Evolutionary conservation across 2,888 invertebrate species (phyloP).

Genomic region (Apomyelois bistriatella): DNA sequence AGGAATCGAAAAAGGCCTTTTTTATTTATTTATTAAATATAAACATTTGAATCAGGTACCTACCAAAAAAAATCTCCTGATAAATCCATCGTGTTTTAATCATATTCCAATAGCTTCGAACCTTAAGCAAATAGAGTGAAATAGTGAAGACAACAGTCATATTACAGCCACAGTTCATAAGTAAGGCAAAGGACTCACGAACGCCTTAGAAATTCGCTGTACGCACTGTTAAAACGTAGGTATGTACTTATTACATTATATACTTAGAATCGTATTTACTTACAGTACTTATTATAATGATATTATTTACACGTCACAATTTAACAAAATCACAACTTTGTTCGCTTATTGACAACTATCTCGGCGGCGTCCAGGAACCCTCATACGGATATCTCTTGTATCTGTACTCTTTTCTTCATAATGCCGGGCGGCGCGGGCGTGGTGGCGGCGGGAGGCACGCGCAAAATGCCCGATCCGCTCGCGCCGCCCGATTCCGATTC

Average conservation of each 20-base stretch:
- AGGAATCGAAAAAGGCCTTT: too few relatives aligned
- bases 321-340: slow-evolving; percentile 59
- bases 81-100: slow-evolving; percentile 6
- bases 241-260: slow-evolving; percentile 21
- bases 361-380: slow-evolving; percentile 65
- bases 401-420: slow-evolving; percentile 94
- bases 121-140: slow-evolving; percentile 36
- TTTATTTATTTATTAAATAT: too few relatives aligned
- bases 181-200: slow-evolving; percentile 33
- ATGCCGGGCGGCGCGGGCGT: slow-evolving; percentile 85
- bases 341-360: slow-evolving; percentile 69
- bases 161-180: slow-evolving; percentile 36
- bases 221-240: slow-evolving; percentile 26
- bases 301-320: slow-evolving; percentile 36
- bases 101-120: slow-evolving; percentile 35
- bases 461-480: slow-evolving; percentile 68
- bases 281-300: slow-evolving; percentile 4
- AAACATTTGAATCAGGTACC: too few relatives aligned
- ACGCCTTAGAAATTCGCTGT: slow-evolving; percentile 34
- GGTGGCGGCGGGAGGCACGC: slow-evolving; percentile 60
- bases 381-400: slow-evolving; percentile 95
- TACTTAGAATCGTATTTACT: slow-evolving; percentile 20
- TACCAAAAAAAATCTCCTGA: too few relatives aligned
- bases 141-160: slow-evolving; percentile 37
- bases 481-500: slow-evolving; percentile 66